These are phyloP conservation scores for Chalcis sispes DNA, from an alignment of 2,888 invertebrate genomes.

Conservation along the genomic window DNA sequence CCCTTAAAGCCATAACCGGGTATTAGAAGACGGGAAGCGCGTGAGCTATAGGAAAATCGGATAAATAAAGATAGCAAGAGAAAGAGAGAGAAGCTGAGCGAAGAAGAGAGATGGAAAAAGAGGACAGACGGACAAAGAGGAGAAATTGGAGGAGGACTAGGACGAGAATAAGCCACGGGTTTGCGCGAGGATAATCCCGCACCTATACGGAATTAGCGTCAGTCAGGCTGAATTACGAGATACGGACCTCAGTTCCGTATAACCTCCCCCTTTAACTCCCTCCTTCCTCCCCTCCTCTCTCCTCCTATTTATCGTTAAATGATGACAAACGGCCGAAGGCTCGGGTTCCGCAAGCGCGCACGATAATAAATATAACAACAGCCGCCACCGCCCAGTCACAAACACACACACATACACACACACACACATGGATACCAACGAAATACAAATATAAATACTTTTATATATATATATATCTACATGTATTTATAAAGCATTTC, in stretches of 20 bases:
- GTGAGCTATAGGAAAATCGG: conserved; percentile 23
- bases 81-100: conserved; percentile 4
- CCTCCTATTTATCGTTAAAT: conserved; percentile 70
- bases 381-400: neutral
- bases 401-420: neutral
- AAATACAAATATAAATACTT: too few relatives aligned
- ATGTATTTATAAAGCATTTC: too few relatives aligned
- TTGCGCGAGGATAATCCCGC: conserved; percentile 66
- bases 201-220: conserved; percentile 69
- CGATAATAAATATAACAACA: conserved; percentile 51
- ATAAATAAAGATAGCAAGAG: conserved; percentile 38
- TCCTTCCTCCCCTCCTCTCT: neutral
- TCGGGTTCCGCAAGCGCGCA: conserved; percentile 16
- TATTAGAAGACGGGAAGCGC: conserved; percentile 15
- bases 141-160: neutral
- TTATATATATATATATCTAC: too few relatives aligned
- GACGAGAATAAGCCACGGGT: conserved; percentile 59
- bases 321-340: conserved; percentile 66
- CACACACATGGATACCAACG: too few relatives aligned
- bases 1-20: conserved; percentile 28
- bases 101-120: conserved; percentile 20
- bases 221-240: conserved; percentile 72
- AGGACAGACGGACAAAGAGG: conserved; percentile 2
- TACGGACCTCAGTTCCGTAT: conserved; percentile 59
- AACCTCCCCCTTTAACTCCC: neutral